Base-by-base conservation (phyloP, 2,888 invertebrate genomes). In the Lobophora halterata region DNA sequence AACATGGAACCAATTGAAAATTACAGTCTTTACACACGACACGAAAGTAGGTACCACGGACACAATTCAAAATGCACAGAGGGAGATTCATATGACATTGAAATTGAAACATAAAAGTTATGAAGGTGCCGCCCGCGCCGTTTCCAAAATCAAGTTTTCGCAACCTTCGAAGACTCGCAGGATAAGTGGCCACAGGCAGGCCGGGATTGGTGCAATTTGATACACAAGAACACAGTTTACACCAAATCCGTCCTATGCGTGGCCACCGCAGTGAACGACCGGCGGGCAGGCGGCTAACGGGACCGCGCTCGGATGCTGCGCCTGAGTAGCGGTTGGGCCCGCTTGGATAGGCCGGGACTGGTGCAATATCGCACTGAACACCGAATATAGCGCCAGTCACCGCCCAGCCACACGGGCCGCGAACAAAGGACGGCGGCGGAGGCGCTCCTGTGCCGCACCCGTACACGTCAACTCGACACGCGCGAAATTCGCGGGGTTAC, bases 171-270 rank as follows among this genome's bases (percentile, higher is more conserved):
- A 47, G 55, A 52, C 46, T 38, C 30, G 48, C 27, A 31, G 46
- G 50, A 55, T 61, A 71, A 64, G 76, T 74, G 78, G 66, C 79
- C 80, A 79, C 82, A 77, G 70, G 88, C 81, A 88, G 88, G 88
- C 88, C 88, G 88, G 88, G 88, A 86, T 86, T 79, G 88, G 88
- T 88, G 88, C 88, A 88, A 88, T 88, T 70, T 83, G 86, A 78
- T 79, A 71, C 61, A 64, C 66, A 73, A 65, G 62, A 76, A 85
- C 86, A 87, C 80, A 65, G 63, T 74, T 88, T 86, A 82, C 88
- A 85, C 88, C 87, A 66, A 85, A 79, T 79, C 88, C 87, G 85
- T 75, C 85, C 88, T 88, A 86, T 76, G 82, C 83, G 81, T 83
- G 81, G 80, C 76, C 81, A 78, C 77, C 76, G 85, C 82, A 66